Evolutionary conservation across 2,113 vertebrate species (phyloP), one percentile per base, ranked within the genome.

Genomic region (Caranx ignobilis): DNA sequence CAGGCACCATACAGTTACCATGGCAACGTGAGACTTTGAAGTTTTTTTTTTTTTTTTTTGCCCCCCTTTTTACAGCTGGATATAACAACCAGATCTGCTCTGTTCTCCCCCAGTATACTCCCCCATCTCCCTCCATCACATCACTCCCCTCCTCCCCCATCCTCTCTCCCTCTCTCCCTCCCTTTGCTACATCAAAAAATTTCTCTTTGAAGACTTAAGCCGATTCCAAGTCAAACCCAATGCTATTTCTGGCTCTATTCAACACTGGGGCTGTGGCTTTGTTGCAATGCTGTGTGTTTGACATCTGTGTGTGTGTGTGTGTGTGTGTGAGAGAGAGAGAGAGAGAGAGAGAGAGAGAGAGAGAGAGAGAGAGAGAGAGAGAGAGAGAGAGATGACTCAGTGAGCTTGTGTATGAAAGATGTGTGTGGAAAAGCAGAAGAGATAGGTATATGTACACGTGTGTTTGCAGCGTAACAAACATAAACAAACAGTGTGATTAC

Each of bases 151-250:
- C 15, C 6, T 43, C 18, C 32, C 35, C 48, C 31, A 54, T 79
- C 64, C 56, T 11, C 61, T 56, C 81, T 70, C 84, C 41, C 75
- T 48, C 86, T 68, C 73, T 78, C 86, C 41, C 82, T 90, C 77
- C 82, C 83, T 89, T 88, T 91, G 85, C 89, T 83, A 84, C 91
- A 93, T 94, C 91, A 92, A 87, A 89, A 82, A 65, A 60, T 73
- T 78, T 83, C 82, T 91, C 94, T 95, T 95, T 95, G 93, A 94
- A 95, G 95, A 89, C 92, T 82, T 95, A 94, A 94, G 93, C 93
- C 81, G 93, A 94, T 94, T 94, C 92, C 90, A 92, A 92, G 91
- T 90, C 90, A 90, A 93, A 95, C 87, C 89, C 86, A 86, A 68
- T 70, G 87, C 93, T 95, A 93, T 95, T 93, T 94, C 90, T 87